Evolutionary conservation across 2,113 vertebrate genomes (phyloP).

Genomic region (Vicugna pacos): DNA sequence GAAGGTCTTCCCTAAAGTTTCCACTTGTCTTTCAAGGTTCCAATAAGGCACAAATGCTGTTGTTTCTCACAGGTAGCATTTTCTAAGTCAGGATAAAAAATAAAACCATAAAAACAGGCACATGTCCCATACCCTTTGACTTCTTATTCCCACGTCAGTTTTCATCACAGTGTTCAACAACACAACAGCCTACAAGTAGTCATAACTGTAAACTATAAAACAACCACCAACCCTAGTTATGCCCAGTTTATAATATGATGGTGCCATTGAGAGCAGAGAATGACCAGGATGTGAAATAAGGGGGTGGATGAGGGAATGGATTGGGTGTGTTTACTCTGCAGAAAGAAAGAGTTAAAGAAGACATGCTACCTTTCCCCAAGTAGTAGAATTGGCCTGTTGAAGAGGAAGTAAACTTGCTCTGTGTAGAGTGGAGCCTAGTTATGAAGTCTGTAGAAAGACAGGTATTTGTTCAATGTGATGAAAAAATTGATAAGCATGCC

Average conservation of each 20-base stretch:
- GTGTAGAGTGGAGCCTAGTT: background rate
- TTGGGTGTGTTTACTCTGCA: background rate
- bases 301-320: background rate
- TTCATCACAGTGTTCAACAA: background rate
- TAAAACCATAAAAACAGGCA: background rate
- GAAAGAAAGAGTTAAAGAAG: background rate
- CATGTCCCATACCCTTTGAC: background rate
- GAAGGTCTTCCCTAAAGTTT: constrained; percentile 35
- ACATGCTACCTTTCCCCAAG: background rate
- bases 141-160: background rate
- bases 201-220: background rate
- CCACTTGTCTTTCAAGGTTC: constrained; percentile 1
- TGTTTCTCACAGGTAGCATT: background rate
- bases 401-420: background rate
- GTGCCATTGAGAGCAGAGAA: background rate
- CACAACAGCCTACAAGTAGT: background rate
- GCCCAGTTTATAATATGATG: background rate
- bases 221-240: background rate
- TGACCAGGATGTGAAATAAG: background rate
- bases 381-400: background rate
- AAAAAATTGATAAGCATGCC: background rate
- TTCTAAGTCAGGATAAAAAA: background rate
- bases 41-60: background rate
- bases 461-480: constrained; percentile 14
- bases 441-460: background rate